Conservation (phyloP, 1,140 invertebrate species). For the Microplitis demolitor region DNA sequence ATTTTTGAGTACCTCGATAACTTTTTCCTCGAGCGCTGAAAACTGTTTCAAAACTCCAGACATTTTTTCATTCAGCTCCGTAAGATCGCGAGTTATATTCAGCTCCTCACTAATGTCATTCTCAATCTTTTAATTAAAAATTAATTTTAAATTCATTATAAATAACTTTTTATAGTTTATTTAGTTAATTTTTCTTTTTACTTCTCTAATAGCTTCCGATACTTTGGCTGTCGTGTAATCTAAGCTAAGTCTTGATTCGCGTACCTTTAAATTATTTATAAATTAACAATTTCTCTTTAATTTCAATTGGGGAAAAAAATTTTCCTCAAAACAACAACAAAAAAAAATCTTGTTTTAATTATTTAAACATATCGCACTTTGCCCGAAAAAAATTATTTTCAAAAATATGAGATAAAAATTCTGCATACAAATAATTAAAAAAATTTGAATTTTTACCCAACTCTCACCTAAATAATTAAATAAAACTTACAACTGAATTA, state of each 20-base stretch:
- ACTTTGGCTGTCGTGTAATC: constrained; percentile 41
- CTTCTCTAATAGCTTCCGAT: constrained; percentile 44
- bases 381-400: too few species aligned
- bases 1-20: constrained; percentile 45
- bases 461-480: background rate
- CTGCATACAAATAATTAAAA: too few species aligned
- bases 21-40: constrained; percentile 39
- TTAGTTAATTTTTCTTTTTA: constrained; percentile 15
- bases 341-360: too few species aligned
- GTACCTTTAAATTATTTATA: constrained; percentile 34
- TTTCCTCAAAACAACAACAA: too few species aligned
- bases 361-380: too few species aligned
- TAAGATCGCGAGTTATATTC: constrained; percentile 47
- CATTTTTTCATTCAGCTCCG: constrained; percentile 40
- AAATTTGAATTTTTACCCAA: background rate
- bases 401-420: too few species aligned
- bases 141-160: background rate
- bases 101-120: constrained; percentile 47
- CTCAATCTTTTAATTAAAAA: constrained; percentile 39
- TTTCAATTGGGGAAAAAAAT: too few species aligned
- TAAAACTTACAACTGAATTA: constrained; percentile 39
- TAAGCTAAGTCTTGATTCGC: constrained; percentile 41
- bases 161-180: constrained; percentile 11
- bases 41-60: constrained; percentile 35
- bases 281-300: background rate